Conservation (phyloP, 2,113 vertebrate genomes). For the Australoheros scitulus region DNA sequence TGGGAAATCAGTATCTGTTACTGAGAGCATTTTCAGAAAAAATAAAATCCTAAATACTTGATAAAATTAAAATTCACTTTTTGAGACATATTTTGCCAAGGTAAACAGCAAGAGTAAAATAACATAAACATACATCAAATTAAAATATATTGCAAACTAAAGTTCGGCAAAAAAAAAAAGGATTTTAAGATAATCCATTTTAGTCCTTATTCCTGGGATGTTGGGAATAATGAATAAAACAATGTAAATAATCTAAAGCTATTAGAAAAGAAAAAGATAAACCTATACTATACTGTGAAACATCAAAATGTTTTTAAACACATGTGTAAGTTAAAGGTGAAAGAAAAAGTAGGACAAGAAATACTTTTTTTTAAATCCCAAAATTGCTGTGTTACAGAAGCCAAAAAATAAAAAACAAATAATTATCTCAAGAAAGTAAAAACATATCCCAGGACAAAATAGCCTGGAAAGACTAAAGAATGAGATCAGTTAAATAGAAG, state of each 20-base stretch:
- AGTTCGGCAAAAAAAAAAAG: too few species aligned
- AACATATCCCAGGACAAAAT: background rate
- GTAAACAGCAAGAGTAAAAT: background rate
- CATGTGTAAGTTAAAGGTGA: background rate
- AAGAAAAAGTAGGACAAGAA: background rate
- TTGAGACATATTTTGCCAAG: background rate
- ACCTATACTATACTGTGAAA: background rate
- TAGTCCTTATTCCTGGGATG: too few species aligned
- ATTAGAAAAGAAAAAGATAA: background rate
- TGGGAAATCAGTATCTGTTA: too few species aligned
- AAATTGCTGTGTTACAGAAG: background rate
- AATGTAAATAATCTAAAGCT: too few species aligned
- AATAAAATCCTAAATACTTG: background rate
- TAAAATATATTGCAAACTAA: too few species aligned
- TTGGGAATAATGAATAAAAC: too few species aligned
- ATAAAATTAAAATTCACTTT: background rate
- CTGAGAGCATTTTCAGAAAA: too few species aligned
- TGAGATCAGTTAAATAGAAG: background rate
- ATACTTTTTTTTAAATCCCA: background rate
- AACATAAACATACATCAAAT: too few species aligned
- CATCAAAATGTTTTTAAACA: background rate
- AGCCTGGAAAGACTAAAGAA: background rate
- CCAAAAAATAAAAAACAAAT: background rate
- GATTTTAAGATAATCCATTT: too few species aligned
- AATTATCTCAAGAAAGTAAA: background rate